Evolutionary conservation across 2,888 invertebrate species (phyloP).

Genomic region (Cosmia trapezina): DNA sequence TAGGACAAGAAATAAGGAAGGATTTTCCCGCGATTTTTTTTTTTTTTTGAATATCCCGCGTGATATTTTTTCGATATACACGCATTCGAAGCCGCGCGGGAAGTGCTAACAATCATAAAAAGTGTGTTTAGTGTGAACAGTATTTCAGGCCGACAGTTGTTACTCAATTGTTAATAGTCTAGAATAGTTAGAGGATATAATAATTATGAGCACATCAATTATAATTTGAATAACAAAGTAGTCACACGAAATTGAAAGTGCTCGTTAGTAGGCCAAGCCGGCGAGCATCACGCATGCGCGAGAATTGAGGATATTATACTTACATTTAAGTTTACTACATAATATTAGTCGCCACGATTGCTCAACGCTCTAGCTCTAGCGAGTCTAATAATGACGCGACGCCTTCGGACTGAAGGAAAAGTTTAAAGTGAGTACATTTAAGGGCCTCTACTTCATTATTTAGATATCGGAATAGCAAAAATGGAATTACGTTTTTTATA

Average conservation of each 20-base stretch:
- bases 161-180: constrained; percentile 2
- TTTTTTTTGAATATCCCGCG: no score
- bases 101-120: not conserved
- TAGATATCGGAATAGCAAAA: no score
- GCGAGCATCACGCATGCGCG: constrained; percentile 11
- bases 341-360: constrained; percentile 7
- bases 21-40: no score
- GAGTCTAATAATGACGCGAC: not conserved
- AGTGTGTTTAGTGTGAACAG: not conserved
- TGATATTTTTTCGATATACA: no score
- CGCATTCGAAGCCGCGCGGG: no score
- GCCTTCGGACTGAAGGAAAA: not conserved
- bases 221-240: constrained; percentile 29
- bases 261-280: constrained; percentile 31
- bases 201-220: constrained; percentile 1
- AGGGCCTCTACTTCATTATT: no score
- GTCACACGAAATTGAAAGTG: constrained; percentile 42
- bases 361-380: not conserved
- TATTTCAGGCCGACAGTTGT: not conserved
- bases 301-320: not conserved
- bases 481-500: no score
- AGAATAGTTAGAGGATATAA: not conserved
- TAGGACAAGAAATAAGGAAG: no score
- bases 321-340: constrained; percentile 20
- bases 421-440: no score